Base-by-base conservation (phyloP, 2,113 vertebrate species). In the Galbula dea region DNA sequence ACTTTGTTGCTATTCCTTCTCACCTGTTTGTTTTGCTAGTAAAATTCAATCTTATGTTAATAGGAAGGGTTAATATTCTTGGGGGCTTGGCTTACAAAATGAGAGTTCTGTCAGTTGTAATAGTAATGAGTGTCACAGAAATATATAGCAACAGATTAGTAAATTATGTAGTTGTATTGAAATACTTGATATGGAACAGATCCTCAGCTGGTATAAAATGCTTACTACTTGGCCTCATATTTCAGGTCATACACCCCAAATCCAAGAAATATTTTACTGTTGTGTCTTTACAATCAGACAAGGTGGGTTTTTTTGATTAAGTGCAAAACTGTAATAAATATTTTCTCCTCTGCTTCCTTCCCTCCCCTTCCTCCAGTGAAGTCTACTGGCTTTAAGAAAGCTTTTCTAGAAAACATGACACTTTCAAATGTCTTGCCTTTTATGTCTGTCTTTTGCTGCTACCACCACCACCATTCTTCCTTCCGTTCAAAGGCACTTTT, bases 401-500 rank as follows among this genome's bases (percentile, higher is more conserved):
- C 15, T 68, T 5, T 48, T 34, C 26, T 4, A 66, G 34, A 74
- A 74, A 74, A 86, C 24, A 7, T 30, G 34, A 4, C 19, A 11
- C 26, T 78, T 88, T 59, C 34, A 24, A 48, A 4, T 75, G 57
- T 71, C 48, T 86, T 2, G 2, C 32, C 15, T 90, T 71, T 63
- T 26, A 29, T 52, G n/a, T 66, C 26, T 80, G 22, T 65, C 27
- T 84, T 62, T 19, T 69, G 2, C 36, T 29, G 5, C 52, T 68
- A 12, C 52, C 37, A 55, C 46, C 54, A 68, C 43, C 27, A 41
- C 32, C n/a, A n/a, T n/a, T 55, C 3, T 61, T 86, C 21, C 11
- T 89, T 30, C 43, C 87, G 23, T 91, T 94, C 39, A 91, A 68
- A 92, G 39, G 26, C 30, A 45, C 83, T 91, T 92, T 79, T 89